phyloP scores from a whole-genome alignment of 2,888 invertebrate genomes.

The Chaetoderma sp. region DNA sequence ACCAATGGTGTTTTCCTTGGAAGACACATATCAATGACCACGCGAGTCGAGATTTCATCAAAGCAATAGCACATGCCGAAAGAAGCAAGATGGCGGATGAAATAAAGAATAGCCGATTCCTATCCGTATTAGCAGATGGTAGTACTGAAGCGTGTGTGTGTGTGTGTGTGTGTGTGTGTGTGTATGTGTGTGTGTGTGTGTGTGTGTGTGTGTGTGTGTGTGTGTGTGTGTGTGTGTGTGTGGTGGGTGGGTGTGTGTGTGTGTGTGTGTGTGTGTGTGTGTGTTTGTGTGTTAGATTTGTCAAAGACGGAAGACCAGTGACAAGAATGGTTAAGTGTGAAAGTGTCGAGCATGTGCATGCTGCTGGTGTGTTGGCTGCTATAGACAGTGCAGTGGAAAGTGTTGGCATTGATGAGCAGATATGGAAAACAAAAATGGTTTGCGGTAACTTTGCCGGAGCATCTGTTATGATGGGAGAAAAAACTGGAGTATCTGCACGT shows the following conservation, averaged over 20 bases:
- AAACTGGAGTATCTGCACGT: neutral
- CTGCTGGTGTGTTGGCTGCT: neutral
- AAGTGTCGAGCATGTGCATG: neutral
- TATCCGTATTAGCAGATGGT: neutral
- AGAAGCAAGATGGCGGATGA: neutral
- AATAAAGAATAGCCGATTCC: neutral
- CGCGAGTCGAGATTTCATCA: neutral
- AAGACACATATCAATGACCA: neutral
- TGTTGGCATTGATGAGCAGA: neutral
- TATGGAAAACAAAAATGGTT: neutral
- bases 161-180: neutral
- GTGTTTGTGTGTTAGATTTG: neutral
- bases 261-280: too few relatives aligned
- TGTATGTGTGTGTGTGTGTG: too few relatives aligned
- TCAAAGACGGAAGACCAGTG: neutral
- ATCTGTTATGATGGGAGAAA: constrained; percentile 2
- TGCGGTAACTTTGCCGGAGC: neutral
- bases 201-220: too few relatives aligned
- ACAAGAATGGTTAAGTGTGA: constrained; percentile 4
- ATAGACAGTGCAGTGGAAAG: neutral
- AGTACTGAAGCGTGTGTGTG: neutral
- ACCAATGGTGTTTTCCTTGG: neutral
- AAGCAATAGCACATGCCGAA: neutral
- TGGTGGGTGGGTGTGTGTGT: too few relatives aligned
- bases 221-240: too few relatives aligned